Percentiles rank a stretch among this genome's conserved stretches.
Conservation (phyloP, 2,113 vertebrate genomes). For the Ploceus nigricollis region DNA sequence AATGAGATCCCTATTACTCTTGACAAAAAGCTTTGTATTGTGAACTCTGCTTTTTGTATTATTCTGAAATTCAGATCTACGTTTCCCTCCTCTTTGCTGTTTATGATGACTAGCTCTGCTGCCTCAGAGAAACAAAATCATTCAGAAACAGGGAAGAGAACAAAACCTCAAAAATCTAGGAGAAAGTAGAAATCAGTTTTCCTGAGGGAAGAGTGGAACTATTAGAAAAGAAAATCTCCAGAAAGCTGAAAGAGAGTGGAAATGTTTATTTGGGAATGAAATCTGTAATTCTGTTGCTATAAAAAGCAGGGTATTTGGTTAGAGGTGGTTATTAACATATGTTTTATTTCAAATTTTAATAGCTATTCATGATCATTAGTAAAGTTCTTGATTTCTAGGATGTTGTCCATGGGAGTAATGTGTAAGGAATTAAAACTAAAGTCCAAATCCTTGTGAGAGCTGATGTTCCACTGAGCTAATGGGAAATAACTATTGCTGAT, state of each 20-base stretch:
- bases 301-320: background rate
- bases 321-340: background rate
- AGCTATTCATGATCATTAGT: background rate
- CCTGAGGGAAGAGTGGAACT: background rate
- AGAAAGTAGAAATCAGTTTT: background rate
- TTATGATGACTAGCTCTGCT: background rate
- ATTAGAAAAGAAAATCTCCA: background rate
- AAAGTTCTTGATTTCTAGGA: background rate
- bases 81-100: background rate
- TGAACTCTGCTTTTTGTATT: background rate
- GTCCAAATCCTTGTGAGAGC: constrained; percentile 36
- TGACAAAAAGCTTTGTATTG: background rate
- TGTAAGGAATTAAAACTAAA: constrained; percentile 3
- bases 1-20: background rate
- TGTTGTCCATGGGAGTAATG: background rate
- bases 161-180: background rate
- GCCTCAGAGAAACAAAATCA: background rate
- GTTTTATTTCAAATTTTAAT: constrained; percentile 28
- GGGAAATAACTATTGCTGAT: constrained; percentile 45
- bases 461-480: constrained; percentile 33
- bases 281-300: background rate
- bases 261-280: constrained; percentile 1
- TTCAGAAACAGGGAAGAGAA: background rate
- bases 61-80: background rate
- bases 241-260: background rate